phyloP scores from a whole-genome alignment of 2,888 invertebrate genomes.

The Apotomis capreana region DNA sequence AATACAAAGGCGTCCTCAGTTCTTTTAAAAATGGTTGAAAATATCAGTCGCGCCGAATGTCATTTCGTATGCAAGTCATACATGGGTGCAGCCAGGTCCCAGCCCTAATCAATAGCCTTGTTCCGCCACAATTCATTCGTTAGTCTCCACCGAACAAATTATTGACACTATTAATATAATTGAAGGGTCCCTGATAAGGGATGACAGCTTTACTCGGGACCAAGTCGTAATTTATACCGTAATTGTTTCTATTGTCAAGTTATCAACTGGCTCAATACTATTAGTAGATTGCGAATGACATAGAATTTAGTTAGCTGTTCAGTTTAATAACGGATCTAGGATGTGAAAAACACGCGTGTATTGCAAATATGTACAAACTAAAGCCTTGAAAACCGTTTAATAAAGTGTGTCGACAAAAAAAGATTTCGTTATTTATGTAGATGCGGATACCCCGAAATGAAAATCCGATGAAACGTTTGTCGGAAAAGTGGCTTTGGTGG shows the following conservation, averaged over 20 bases:
- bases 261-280: background rate
- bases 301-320: too few species aligned
- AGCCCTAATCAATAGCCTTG: constrained; percentile 67
- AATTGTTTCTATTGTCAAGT: background rate
- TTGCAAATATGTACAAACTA: too few species aligned
- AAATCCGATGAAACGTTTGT: too few species aligned
- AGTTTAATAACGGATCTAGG: too few species aligned
- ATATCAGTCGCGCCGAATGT: background rate
- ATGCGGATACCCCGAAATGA: too few species aligned
- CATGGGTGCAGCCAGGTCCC: constrained; percentile 53
- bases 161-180: constrained; percentile 36
- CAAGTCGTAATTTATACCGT: background rate
- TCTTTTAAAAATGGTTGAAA: background rate
- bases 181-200: constrained; percentile 26
- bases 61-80: constrained; percentile 44
- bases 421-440: too few species aligned
- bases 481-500: too few species aligned
- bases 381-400: too few species aligned
- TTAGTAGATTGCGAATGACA: background rate
- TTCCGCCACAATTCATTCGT: constrained; percentile 66
- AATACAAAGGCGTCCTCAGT: too few species aligned
- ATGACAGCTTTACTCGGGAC: constrained; percentile 18
- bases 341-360: too few species aligned
- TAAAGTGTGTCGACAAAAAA: too few species aligned
- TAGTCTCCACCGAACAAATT: constrained; percentile 46